A percentile compares a stretch with the other conserved stretches of the same genome.
Evolutionary conservation across 1,140 invertebrate genomes (phyloP).

Genomic region (Phthorimaea operculella): DNA sequence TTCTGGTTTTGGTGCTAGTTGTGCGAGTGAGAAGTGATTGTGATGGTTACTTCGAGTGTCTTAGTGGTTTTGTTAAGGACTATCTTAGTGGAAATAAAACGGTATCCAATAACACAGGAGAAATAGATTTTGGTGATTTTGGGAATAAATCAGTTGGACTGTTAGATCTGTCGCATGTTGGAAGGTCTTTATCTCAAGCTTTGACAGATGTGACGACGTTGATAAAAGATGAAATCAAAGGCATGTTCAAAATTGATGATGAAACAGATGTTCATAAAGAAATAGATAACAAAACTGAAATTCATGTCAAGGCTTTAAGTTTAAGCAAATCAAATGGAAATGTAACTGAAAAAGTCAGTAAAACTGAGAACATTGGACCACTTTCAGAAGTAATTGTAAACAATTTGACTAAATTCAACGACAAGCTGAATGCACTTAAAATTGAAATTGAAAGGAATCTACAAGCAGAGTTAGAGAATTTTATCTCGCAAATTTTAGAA

Average conservation of each 20-base stretch:
- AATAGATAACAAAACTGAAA: conserved; percentile 25
- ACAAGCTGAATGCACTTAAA: background rate
- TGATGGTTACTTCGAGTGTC: conserved; percentile 24
- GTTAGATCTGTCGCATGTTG: background rate
- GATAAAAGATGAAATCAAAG: conserved; percentile 28
- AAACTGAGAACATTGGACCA: conserved; percentile 5
- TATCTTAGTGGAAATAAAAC: conserved; percentile 19
- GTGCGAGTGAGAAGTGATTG: conserved; percentile 23
- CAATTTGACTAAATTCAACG: background rate
- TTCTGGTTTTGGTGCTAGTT: conserved; percentile 15
- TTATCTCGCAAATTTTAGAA: background rate
- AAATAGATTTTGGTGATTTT: conserved; percentile 9
- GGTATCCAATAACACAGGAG: conserved; percentile 11
- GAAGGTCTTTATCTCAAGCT: conserved; percentile 19
- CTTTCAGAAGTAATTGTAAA: background rate
- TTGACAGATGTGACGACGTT: conserved; percentile 26
- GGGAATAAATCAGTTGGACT: conserved; percentile 16
- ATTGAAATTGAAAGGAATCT: background rate
- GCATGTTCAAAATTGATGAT: conserved; percentile 12
- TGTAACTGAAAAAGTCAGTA: conserved; percentile 2
- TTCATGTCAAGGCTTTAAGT: conserved; percentile 35
- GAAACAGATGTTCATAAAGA: conserved; percentile 15
- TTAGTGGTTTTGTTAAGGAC: conserved; percentile 21
- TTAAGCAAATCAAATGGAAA: conserved; percentile 12
- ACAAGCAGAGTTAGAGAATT: background rate